Evolutionary conservation across 1,140 invertebrate species (phyloP).

Genomic region (Platyscapa corneri): DNA sequence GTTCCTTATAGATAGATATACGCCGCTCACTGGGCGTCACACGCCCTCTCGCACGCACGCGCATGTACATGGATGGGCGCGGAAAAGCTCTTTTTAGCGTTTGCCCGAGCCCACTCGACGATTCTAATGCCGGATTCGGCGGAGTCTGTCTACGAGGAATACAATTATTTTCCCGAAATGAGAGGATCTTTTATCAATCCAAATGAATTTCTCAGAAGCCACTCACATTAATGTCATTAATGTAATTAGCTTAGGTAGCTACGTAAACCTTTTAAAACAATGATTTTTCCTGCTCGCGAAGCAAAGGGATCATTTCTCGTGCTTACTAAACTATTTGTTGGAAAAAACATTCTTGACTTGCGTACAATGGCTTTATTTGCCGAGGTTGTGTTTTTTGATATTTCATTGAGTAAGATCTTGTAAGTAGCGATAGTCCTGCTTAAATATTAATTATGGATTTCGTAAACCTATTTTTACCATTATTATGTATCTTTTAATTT

Average conservation of each 20-base stretch:
- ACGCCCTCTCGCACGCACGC: neutral
- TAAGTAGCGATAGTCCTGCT: too few relatives aligned
- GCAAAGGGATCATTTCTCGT: neutral
- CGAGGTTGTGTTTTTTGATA: neutral
- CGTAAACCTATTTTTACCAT: too few relatives aligned
- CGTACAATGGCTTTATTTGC: neutral
- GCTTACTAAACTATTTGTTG: neutral
- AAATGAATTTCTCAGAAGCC: neutral
- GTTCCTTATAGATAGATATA: neutral
- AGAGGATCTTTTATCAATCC: neutral
- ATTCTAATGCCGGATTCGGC: neutral
- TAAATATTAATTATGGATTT: neutral
- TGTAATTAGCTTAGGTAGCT: neutral
- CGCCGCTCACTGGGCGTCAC: neutral
- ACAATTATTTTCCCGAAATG: neutral
- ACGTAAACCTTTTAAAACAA: neutral
- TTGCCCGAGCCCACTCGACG: neutral
- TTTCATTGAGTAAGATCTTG: too few relatives aligned
- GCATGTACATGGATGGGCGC: too few relatives aligned
- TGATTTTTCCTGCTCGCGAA: neutral
- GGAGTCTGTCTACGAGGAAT: neutral
- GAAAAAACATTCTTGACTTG: neutral
- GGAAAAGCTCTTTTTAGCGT: slow-evolving; percentile 27
- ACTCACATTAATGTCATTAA: neutral
- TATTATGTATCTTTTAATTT: too few relatives aligned